A percentile compares a stretch with the other conserved stretches of the same genome.
These are phyloP conservation scores for Lithophane socia DNA, from an alignment of 2,888 invertebrate species.

Conservation along the genomic window DNA sequence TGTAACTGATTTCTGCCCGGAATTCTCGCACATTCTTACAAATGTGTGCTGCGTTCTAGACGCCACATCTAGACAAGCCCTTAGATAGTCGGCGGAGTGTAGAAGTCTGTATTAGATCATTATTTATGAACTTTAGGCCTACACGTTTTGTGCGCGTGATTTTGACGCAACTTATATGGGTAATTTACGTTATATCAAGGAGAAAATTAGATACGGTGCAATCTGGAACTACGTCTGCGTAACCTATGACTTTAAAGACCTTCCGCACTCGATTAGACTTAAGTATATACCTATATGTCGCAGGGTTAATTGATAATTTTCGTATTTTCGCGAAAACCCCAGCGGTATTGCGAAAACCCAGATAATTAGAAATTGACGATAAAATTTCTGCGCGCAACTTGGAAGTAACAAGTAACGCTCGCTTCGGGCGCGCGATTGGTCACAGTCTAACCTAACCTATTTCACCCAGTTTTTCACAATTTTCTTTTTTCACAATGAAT, in stretches of 20 bases:
- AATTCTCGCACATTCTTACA: background rate
- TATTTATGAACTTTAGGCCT: slow-evolving; percentile 19
- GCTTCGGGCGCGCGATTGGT: no score
- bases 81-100: slow-evolving; percentile 1
- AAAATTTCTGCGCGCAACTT: no score
- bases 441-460: no score
- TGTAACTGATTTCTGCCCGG: slow-evolving; percentile 18
- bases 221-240: background rate
- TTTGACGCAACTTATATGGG: slow-evolving; percentile 18
- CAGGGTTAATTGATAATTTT: no score
- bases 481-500: no score
- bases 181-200: background rate
- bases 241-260: background rate
- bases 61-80: background rate
- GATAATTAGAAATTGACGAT: no score
- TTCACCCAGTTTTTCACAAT: no score
- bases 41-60: background rate
- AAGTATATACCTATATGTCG: background rate
- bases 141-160: slow-evolving; percentile 30
- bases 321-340: no score
- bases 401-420: no score
- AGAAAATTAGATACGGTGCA: background rate
- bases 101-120: slow-evolving; percentile 22
- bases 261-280: background rate
- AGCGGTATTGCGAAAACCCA: no score